phyloP scores from a whole-genome alignment of 2,113 vertebrate species.

The Todiramphus chloris region DNA sequence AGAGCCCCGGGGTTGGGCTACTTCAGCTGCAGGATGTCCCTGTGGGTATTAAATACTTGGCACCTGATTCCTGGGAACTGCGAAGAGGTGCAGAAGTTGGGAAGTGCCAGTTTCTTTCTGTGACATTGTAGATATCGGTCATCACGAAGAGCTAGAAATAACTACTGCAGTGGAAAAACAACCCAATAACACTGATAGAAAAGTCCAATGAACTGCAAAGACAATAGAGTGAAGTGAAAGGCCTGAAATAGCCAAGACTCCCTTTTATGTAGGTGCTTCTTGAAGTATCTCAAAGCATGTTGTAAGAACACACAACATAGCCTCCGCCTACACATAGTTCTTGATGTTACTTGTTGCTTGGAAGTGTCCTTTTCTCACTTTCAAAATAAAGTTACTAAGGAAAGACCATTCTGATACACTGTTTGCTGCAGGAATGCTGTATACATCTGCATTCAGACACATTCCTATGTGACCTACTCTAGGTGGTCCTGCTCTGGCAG shows the following conservation, averaged over 20 bases:
- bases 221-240: background rate
- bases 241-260: background rate
- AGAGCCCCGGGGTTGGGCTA: background rate
- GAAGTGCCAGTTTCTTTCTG: background rate
- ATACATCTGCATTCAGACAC: background rate
- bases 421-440: background rate
- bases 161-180: background rate
- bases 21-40: background rate
- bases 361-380: background rate
- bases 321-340: fast-evolving
- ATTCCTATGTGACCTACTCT: too few relatives aligned
- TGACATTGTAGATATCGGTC: fast-evolving
- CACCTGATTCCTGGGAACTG: too few relatives aligned
- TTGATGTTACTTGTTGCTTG: background rate
- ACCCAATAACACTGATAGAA: background rate
- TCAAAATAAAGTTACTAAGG: background rate
- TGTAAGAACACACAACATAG: background rate
- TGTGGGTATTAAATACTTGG: background rate
- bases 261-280: background rate
- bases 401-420: background rate
- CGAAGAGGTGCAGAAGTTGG: background rate
- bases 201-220: background rate
- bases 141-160: background rate
- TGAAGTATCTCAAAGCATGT: background rate
- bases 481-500: too few relatives aligned